A percentile compares a stretch with the other conserved stretches of the same genome.
Evolutionary conservation across 1,140 invertebrate species (phyloP).

Genomic region (Papilio polytes): DNA sequence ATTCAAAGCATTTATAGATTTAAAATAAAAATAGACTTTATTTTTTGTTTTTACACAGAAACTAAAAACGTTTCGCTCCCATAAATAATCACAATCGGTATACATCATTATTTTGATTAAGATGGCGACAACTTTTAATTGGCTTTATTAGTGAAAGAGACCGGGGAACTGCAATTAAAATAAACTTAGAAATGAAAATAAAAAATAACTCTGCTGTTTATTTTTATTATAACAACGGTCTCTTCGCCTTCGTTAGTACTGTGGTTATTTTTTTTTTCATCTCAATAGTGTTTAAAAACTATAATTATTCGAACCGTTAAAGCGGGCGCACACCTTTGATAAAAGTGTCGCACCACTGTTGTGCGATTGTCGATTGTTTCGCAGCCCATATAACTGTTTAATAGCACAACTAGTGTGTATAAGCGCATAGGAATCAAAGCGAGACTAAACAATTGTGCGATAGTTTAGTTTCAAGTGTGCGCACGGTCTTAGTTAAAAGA

Average conservation of each 20-base stretch:
- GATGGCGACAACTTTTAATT: slow-evolving; percentile 23
- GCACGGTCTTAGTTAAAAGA: no score
- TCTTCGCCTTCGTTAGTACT: neutral
- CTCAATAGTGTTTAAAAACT: neutral
- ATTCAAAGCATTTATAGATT: neutral
- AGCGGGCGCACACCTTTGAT: no score
- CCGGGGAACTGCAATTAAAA: slow-evolving; percentile 19
- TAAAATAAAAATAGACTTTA: neutral
- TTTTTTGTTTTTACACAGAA: neutral
- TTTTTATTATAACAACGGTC: slow-evolving; percentile 9
- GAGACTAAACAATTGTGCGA: no score
- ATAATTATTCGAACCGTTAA: neutral
- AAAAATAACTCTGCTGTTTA: neutral
- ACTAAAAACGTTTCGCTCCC: neutral
- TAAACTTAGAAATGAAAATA: slow-evolving; percentile 1
- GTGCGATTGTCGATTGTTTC: no score
- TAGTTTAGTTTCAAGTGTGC: no score
- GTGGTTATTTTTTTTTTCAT: neutral
- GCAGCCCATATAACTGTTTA: no score
- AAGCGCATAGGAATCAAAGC: no score
- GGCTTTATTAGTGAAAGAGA: slow-evolving; percentile 9
- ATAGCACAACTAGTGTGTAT: no score
- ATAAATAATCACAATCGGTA: neutral
- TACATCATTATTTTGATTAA: slow-evolving; percentile 26
- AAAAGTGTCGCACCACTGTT: no score